phyloP scores from a whole-genome alignment of 92 coral and sea anemone genomes.

The Anthopleura xanthogrammica region DNA sequence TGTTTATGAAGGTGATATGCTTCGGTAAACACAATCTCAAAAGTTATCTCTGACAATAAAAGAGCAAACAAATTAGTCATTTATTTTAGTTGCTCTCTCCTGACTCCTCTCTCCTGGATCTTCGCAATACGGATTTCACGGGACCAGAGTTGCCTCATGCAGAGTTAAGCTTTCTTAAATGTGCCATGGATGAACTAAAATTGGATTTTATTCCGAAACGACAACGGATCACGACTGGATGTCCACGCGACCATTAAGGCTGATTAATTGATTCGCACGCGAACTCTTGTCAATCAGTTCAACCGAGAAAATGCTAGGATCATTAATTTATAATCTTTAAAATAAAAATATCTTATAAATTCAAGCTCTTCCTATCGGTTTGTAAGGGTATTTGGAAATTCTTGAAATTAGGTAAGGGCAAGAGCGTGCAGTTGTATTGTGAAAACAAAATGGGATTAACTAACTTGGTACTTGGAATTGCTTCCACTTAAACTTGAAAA shows the following conservation, averaged over 20 bases:
- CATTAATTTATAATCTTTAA: neutral
- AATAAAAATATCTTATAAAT: neutral
- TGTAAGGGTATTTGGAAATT: neutral
- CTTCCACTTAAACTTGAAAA: no score
- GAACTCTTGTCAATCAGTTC: neutral
- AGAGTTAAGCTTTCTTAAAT: conserved; percentile 10
- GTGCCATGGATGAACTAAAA: neutral
- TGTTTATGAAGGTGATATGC: neutral
- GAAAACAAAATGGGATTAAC: no score
- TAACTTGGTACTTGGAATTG: no score
- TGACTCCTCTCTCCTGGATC: neutral
- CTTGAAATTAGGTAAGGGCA: neutral
- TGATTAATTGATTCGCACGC: conserved; percentile 8
- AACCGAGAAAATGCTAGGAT: neutral
- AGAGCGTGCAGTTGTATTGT: neutral
- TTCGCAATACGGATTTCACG: neutral
- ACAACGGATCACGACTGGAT: neutral
- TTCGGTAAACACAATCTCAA: neutral
- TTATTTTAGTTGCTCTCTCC: neutral
- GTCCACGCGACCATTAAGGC: conserved; percentile 6
- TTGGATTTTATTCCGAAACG: neutral
- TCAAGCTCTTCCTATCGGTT: neutral
- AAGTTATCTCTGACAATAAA: neutral
- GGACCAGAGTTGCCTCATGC: neutral
- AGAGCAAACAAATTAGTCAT: neutral